These are phyloP conservation scores for Drosophila paulistorum DNA, from an alignment of 1,140 invertebrate genomes.

Conservation along the genomic window DNA sequence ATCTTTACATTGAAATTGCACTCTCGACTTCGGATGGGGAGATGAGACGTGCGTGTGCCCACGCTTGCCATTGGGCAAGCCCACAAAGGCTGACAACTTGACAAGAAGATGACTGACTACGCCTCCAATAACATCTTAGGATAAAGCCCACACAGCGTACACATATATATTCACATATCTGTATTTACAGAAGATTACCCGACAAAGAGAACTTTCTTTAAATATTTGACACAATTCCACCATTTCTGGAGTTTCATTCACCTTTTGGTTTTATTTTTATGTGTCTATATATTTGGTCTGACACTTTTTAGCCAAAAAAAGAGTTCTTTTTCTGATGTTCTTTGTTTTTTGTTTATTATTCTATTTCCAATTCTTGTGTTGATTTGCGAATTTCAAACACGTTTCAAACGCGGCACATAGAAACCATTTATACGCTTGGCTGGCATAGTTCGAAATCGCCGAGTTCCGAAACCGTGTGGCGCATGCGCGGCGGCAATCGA, in stretches of 20 bases:
- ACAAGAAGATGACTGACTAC: constrained; percentile 22
- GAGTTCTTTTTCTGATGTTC: constrained; percentile 23
- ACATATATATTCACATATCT: constrained; percentile 1
- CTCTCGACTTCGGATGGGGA: neutral
- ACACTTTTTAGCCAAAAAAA: constrained; percentile 1
- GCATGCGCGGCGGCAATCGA: constrained; percentile 54
- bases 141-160: constrained; percentile 32
- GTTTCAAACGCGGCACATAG: constrained; percentile 57
- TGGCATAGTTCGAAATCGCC: constrained; percentile 32
- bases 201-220: constrained; percentile 57
- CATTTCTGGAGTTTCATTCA: constrained; percentile 57
- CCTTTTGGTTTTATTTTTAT: constrained; percentile 45
- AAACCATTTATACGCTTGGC: constrained; percentile 33
- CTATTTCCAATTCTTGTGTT: constrained; percentile 22
- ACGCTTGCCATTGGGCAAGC: constrained; percentile 49
- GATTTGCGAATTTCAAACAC: constrained; percentile 64
- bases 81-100: constrained; percentile 21
- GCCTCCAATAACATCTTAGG: constrained; percentile 36
- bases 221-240: constrained; percentile 64
- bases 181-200: neutral
- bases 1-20: constrained; percentile 65
- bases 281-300: constrained; percentile 23
- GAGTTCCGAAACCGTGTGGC: constrained; percentile 29
- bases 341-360: constrained; percentile 45
- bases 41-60: constrained; percentile 28